Percentiles rank a stretch among this genome's conserved stretches.
Conservation (phyloP, 2,888 invertebrate genomes). For the Drosophila rellima region DNA sequence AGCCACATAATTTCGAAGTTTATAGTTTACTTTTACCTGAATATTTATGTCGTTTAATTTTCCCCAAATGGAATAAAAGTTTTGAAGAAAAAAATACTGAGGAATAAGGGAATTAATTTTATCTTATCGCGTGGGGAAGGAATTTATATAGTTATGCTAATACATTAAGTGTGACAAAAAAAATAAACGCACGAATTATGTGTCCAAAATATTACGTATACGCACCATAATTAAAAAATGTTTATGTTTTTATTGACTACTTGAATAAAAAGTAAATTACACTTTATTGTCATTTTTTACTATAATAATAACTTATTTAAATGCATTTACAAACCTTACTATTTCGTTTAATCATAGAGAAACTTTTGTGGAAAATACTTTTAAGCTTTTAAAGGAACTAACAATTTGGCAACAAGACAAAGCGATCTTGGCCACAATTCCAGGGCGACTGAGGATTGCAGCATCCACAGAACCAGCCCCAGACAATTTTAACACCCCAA, state of each 20-base stretch:
- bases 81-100: too few species aligned
- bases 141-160: too few species aligned
- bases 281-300: not conserved
- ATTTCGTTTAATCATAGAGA: constrained; percentile 36
- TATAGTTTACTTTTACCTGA: too few species aligned
- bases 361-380: not conserved
- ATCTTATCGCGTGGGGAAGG: too few species aligned
- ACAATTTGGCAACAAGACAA: constrained; percentile 49
- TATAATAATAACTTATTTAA: not conserved
- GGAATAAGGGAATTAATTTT: too few species aligned
- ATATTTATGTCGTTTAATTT: too few species aligned
- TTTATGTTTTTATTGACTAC: not conserved
- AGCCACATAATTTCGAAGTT: too few species aligned
- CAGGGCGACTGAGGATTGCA: constrained; percentile 57
- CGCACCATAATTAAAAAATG: not conserved
- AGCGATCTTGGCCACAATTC: constrained; percentile 69
- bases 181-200: too few species aligned
- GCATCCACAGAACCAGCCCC: constrained; percentile 32
- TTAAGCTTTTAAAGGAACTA: constrained; percentile 28
- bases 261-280: not conserved
- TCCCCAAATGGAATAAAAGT: too few species aligned
- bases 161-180: too few species aligned
- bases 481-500: constrained; percentile 15
- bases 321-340: constrained; percentile 43
- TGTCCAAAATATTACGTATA: constrained; percentile 3